phyloP scores from a whole-genome alignment of 2,113 vertebrate species.

The Anseranas semipalmata region DNA sequence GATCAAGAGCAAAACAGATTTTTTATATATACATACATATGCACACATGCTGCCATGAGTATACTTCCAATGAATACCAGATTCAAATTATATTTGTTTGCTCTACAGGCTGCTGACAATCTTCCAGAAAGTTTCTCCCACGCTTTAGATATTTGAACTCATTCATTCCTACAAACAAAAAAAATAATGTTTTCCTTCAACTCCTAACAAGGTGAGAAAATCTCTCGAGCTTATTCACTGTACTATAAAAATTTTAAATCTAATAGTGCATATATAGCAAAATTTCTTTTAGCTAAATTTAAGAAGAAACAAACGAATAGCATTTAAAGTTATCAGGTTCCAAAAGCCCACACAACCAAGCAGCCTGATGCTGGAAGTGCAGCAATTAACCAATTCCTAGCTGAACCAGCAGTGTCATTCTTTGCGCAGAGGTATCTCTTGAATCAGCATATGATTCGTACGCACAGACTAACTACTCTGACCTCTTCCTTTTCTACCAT shows the following conservation, averaged over 20 bases:
- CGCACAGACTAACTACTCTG: background rate
- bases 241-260: background rate
- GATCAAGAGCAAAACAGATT: background rate
- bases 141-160: background rate
- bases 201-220: background rate
- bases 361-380: background rate
- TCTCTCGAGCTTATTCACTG: background rate
- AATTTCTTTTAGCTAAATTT: background rate
- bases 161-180: background rate
- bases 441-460: background rate
- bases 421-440: background rate
- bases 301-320: background rate
- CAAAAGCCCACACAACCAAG: background rate
- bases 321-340: background rate
- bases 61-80: background rate
- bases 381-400: background rate
- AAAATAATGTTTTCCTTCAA: background rate
- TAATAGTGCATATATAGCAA: background rate
- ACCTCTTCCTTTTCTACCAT: background rate
- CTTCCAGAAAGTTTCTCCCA: background rate
- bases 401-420: background rate
- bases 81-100: background rate
- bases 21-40: fast-evolving
- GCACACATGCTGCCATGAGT: background rate
- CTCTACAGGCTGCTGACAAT: background rate